phyloP scores from a whole-genome alignment of 2,888 invertebrate species.

The Ectobius pallidus region DNA sequence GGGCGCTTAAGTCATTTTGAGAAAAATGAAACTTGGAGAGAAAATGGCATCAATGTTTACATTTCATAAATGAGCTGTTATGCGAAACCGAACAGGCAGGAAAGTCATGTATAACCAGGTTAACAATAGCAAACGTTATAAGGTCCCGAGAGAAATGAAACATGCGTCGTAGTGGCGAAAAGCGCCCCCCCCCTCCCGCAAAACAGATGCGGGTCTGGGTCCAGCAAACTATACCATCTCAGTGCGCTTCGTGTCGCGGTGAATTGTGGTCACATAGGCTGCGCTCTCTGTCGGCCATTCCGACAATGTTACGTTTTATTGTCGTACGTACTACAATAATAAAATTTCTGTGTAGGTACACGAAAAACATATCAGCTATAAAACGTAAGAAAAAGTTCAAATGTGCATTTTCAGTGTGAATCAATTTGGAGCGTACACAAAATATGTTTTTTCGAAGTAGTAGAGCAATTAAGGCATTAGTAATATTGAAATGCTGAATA shows the following conservation, averaged over 20 bases:
- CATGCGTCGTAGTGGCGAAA: background rate
- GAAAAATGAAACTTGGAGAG: too few relatives aligned
- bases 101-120: too few relatives aligned
- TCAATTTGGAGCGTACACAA: too few relatives aligned
- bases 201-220: background rate
- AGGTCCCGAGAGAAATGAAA: too few relatives aligned
- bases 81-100: too few relatives aligned
- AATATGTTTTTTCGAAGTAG: too few relatives aligned
- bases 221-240: background rate
- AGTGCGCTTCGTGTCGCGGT: background rate
- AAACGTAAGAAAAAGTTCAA: background rate
- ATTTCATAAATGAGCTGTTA: too few relatives aligned
- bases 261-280: background rate
- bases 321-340: background rate
- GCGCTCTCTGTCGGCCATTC: background rate
- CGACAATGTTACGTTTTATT: background rate
- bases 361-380: background rate
- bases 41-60: too few relatives aligned
- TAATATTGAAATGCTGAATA: too few relatives aligned
- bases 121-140: too few relatives aligned
- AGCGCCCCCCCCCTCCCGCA: background rate
- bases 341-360: background rate
- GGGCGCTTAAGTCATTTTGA: too few relatives aligned
- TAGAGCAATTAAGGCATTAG: too few relatives aligned
- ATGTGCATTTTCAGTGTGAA: background rate